Base-by-base conservation (phyloP, 1,140 invertebrate species). In the Trichonephila inaurata region DNA sequence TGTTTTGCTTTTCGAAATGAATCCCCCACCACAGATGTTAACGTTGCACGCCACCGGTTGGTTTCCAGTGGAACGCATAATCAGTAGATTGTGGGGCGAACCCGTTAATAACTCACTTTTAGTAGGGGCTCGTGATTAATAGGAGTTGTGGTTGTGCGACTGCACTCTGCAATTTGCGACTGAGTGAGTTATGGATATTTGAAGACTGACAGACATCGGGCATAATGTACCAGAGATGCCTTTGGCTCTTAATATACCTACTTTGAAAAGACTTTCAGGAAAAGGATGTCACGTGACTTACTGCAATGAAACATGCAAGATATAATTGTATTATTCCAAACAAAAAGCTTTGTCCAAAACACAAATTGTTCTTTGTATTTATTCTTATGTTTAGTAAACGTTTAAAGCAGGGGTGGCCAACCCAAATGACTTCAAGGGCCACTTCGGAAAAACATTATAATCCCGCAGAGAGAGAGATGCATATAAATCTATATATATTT, bases 61-160 rank as follows among this genome's bases (percentile, higher is more conserved):
- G 83, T 61, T 60, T 85, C 51, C 83, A 61, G 83, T 77, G 40
- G 83, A 85, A 61, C 58, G 83, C 83, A 85, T 85, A 85, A 85
- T 85, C 51, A 85, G 72, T 77, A 40, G 72, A 77, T 77, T 33
- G 72, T 33, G 72, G 72, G 72, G 58, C 44, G 58, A 85, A 77
- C 72, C 83, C 83, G 83, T 85, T 85, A 85, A 85, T 85, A 85
- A 85, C 83, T 58, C 72, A 77, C 72, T 77, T 77, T 77, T 77
- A 77, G 72, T 18, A 33, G 5, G 14, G 33, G 12, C 33, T 3
- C 28, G 24, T 77, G 72, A 77, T 77, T 77, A 77, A 77, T 77
- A 77, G 72, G 72, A 40, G 28, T 77, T 77, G 72, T 19, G 72
- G 72, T 77, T 77, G 28, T 28, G 14, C 72, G 72, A 77, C 72